These are phyloP conservation scores for Lomographa bimaculata DNA, from an alignment of 2,888 invertebrate genomes.

Conservation along the genomic window DNA sequence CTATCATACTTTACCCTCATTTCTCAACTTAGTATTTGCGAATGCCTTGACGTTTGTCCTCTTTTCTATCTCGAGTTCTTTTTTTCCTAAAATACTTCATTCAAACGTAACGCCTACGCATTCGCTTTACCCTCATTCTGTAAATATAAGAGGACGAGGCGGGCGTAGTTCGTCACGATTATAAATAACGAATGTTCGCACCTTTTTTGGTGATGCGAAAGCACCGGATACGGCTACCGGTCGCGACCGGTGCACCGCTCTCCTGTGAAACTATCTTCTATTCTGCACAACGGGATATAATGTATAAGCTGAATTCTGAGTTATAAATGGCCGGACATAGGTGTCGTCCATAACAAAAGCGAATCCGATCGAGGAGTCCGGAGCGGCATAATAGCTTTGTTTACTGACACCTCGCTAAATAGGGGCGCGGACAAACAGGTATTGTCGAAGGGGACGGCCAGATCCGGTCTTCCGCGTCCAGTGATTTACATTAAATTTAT, in stretches of 20 bases:
- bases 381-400: constrained; percentile 27
- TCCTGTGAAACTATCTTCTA: constrained; percentile 60
- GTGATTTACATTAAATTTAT: constrained; percentile 41
- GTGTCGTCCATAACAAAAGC: constrained; percentile 62
- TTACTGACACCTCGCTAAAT: constrained; percentile 28
- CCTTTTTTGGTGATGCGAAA: constrained; percentile 80
- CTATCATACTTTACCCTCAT: too few relatives aligned
- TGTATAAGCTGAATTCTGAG: constrained; percentile 45
- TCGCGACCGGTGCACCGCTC: constrained; percentile 70
- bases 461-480: constrained; percentile 46
- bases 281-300: constrained; percentile 41
- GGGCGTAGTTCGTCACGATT: constrained; percentile 71
- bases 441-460: constrained; percentile 46
- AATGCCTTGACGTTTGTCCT: constrained; percentile 35
- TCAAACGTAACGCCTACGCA: constrained; percentile 48
- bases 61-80: constrained; percentile 20
- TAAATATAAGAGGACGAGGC: constrained; percentile 70
- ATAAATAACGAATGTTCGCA: constrained; percentile 78
- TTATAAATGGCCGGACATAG: constrained; percentile 66
- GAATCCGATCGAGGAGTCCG: constrained; percentile 47
- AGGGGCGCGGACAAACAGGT: constrained; percentile 42
- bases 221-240: constrained; percentile 80
- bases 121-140: constrained; percentile 48
- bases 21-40: too few relatives aligned
- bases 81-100: constrained; percentile 33